Evolutionary conservation across 2,888 invertebrate species (phyloP).

Genomic region (Tenthredo notha): DNA sequence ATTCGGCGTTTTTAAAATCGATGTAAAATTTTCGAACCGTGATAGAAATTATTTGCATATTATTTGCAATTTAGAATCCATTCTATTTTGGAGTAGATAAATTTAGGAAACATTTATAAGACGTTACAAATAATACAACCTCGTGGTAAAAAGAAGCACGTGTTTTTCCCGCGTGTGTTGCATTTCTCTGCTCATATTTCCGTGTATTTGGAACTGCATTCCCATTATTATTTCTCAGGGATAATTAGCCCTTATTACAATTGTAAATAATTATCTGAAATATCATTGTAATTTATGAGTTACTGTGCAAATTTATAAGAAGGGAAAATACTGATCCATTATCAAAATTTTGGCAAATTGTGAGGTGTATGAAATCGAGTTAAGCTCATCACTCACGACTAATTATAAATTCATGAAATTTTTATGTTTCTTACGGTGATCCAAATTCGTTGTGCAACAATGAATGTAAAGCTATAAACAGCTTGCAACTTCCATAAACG

Average conservation of each 20-base stretch:
- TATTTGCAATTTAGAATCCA: neutral
- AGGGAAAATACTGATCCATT: neutral
- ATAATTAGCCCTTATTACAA: neutral
- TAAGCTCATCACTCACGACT: neutral
- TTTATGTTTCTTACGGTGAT: neutral
- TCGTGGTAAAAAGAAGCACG: neutral
- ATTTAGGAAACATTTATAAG: neutral
- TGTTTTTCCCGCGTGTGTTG: conserved; percentile 13
- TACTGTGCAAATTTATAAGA: neutral
- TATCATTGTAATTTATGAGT: neutral
- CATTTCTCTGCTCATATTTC: neutral
- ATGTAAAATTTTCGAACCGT: neutral
- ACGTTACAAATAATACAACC: neutral
- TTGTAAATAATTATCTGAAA: neutral
- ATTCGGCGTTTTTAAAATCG: neutral
- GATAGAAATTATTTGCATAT: neutral
- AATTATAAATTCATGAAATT: neutral
- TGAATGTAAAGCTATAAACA: neutral
- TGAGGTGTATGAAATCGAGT: neutral
- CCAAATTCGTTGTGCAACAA: neutral
- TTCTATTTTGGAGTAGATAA: neutral
- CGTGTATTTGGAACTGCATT: neutral
- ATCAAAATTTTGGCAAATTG: neutral
- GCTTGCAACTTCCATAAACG: neutral
- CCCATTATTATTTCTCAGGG: neutral